Evolutionary conservation across 1,140 invertebrate species (phyloP).

Genomic region (Ylistrum balloti): DNA sequence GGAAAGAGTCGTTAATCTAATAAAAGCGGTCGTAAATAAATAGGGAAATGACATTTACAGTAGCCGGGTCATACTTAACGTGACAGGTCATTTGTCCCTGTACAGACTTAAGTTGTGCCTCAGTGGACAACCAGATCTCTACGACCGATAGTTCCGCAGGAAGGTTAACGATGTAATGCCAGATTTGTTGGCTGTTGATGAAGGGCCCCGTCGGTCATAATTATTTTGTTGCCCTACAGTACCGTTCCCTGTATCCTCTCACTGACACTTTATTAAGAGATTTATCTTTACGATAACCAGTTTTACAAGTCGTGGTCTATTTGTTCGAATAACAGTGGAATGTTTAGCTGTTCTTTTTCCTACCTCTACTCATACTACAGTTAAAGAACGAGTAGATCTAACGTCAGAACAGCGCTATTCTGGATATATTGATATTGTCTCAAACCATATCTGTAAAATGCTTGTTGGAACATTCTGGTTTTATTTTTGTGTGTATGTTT

Average conservation of each 20-base stretch:
- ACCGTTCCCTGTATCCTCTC: background rate
- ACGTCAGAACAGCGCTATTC: no score
- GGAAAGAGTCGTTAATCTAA: constrained; percentile 7
- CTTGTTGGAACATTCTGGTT: no score
- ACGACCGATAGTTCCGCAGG: background rate
- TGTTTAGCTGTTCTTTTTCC: background rate
- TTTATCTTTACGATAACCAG: background rate
- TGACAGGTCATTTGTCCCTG: constrained; percentile 1
- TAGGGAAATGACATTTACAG: constrained; percentile 17
- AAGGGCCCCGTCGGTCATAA: constrained; percentile 12
- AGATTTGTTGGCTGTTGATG: constrained; percentile 25
- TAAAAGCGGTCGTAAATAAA: constrained; percentile 27
- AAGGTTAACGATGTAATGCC: constrained; percentile 15
- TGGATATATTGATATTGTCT: no score
- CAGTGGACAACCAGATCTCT: background rate
- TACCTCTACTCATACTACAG: background rate
- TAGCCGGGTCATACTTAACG: background rate
- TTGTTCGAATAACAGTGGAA: background rate
- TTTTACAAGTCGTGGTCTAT: background rate
- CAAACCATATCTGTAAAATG: no score
- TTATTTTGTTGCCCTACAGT: background rate
- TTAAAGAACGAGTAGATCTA: no score
- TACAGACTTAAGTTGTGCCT: background rate
- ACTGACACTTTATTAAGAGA: background rate
- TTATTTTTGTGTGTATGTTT: no score